Base-by-base conservation (phyloP, 2,113 vertebrate genomes). In the Odontophorus gujanensis region DNA sequence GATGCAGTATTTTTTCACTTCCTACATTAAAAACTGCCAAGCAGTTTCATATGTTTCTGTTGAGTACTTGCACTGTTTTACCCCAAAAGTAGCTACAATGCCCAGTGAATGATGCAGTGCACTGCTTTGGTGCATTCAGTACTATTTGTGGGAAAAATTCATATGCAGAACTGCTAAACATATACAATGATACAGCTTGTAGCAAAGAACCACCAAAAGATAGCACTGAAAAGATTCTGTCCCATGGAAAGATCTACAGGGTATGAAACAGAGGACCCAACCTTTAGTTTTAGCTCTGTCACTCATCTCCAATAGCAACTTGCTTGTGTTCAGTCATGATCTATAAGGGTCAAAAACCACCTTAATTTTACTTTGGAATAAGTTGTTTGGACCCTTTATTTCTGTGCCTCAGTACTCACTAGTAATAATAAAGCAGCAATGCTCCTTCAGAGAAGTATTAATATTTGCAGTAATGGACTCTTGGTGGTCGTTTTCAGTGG, bases 1-100 rank as follows among this genome's bases (percentile, higher is more conserved):
- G 87, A 95, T 89, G 89, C 77, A 78, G 91, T 66, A 42, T 85
- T 88, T 93, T 96, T 86, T 91, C 81, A 96, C 96, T 97, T 96
- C 94, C 96, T 89, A 83, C 80, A 66, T 32, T 63, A 26, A 68
- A 36, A 50, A 24, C 21, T 89, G 80, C 53, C 74, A 83, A 71
- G 48, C 13, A 53, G 62, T 57, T 87, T 36, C 55, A 57, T 8
- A 1, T 5, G 5, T 22, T 42, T 72, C 40, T 50, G 77, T 61
- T 86, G 85, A 83, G 51, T 22, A n/a, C 74, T 77, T 22, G 73
- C 24, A 75, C 45, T 65, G 67, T 66, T 68, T 69, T 61, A 87
- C 74, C 74, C 84, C 81, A 92, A 78, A 80, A n/a, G 65, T 17
- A 66, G 51, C 38, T 79, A 1, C 50, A 90, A 14, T 22, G 50